A percentile compares a stretch with the other conserved stretches of the same genome.
Conservation (phyloP, 2,113 vertebrate species). For the Brachypteracias leptosomus region DNA sequence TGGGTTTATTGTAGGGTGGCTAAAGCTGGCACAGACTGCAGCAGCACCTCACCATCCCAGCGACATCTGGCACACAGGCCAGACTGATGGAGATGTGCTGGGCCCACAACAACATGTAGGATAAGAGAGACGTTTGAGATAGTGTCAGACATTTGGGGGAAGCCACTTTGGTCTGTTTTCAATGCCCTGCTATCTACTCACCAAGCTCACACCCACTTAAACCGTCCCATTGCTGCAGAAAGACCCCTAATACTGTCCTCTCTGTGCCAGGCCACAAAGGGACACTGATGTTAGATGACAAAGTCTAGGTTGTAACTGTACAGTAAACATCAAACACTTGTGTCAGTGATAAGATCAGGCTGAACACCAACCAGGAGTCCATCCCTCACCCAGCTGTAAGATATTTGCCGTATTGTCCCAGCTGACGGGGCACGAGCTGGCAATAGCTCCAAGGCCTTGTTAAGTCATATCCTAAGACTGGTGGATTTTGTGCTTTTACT, state of each 20-base stretch:
- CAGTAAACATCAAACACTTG: not conserved
- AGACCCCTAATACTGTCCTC: not conserved
- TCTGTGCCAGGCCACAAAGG: not conserved
- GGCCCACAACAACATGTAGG: not conserved
- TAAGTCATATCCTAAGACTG: not conserved
- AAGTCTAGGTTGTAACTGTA: not conserved
- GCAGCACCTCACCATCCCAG: not conserved
- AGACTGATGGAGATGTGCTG: not conserved
- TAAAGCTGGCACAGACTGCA: not conserved
- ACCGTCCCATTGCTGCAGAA: not conserved
- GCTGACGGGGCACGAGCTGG: fast-evolving
- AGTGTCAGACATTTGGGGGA: not conserved
- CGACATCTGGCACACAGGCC: not conserved
- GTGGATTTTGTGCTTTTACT: not conserved
- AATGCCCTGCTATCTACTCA: not conserved
- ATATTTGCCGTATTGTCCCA: not conserved
- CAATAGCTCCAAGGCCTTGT: not conserved
- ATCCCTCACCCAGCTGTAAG: not conserved
- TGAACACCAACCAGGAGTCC: not conserved
- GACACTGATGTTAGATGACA: fast-evolving
- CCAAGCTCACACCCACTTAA: not conserved
- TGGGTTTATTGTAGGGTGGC: not conserved
- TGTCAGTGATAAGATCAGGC: not conserved
- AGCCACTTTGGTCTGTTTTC: not conserved
- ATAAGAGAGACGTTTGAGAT: not conserved